These are phyloP conservation scores for Parazoanthus darwini DNA, from an alignment of 92 coral and sea anemone genomes.

Conservation along the genomic window DNA sequence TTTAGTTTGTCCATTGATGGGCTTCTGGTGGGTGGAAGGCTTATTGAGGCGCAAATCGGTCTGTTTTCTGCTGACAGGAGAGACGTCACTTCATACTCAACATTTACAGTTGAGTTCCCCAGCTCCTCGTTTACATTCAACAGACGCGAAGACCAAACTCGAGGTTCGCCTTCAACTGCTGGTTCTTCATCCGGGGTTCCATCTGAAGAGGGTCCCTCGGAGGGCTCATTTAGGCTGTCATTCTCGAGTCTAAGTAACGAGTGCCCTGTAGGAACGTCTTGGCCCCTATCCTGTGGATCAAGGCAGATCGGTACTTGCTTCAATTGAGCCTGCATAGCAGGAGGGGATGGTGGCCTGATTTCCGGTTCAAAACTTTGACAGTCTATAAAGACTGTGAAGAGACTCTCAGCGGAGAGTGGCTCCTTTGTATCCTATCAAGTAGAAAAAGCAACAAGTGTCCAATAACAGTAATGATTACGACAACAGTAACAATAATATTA, in stretches of 20 bases:
- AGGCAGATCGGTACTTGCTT: not conserved
- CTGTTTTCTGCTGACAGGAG: not conserved
- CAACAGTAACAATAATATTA: too few relatives aligned
- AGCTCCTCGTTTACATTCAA: not conserved
- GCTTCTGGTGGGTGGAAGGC: slow-evolving; percentile 23
- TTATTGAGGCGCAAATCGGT: not conserved
- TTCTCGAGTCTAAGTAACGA: slow-evolving; percentile 58
- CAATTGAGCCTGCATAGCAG: not conserved
- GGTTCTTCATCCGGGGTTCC: slow-evolving; percentile 36
- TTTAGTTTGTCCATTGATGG: slow-evolving; percentile 28
- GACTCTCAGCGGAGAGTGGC: not conserved
- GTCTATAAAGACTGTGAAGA: slow-evolving; percentile 31
- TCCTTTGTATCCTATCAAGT: slow-evolving; percentile 10
- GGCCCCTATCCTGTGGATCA: not conserved
- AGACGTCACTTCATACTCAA: slow-evolving; percentile 10
- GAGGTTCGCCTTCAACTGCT: not conserved
- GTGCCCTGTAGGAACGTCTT: slow-evolving; percentile 44
- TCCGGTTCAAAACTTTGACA: slow-evolving; percentile 27
- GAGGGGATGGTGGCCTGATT: not conserved
- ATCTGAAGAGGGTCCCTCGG: slow-evolving; percentile 38
- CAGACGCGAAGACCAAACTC: not conserved
- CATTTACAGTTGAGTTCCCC: not conserved
- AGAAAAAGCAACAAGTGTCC: not conserved
- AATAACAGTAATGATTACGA: not conserved
- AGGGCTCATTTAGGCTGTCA: slow-evolving; percentile 57